Conservation (phyloP, 2,797 vertebrate species). For the Pterois miles region DNA sequence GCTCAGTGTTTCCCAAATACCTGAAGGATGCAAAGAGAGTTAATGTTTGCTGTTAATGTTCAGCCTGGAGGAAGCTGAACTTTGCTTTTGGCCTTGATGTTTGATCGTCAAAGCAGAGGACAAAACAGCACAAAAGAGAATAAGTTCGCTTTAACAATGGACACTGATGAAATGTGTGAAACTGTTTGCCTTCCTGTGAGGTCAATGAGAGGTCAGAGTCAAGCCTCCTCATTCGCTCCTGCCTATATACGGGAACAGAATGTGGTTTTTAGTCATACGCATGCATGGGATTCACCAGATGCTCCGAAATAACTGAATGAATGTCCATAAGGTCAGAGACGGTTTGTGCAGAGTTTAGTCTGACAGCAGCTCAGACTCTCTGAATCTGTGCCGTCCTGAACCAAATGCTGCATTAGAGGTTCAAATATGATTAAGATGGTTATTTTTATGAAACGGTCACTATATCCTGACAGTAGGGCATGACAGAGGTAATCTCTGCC, state of each 20-base stretch:
- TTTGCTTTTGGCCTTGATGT: not conserved
- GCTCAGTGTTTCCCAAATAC: not conserved
- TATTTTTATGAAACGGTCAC: too few relatives aligned
- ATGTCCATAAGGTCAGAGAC: constrained; percentile 25
- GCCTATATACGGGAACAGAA: not conserved
- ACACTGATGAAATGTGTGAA: not conserved
- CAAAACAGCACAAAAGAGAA: not conserved
- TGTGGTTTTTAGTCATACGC: constrained; percentile 32
- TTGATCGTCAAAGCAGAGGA: not conserved
- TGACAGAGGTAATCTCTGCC: too few relatives aligned
- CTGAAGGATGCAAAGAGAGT: not conserved
- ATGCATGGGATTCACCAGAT: constrained; percentile 20
- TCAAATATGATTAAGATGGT: too few relatives aligned
- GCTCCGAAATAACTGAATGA: constrained; percentile 37
- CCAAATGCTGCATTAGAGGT: not conserved
- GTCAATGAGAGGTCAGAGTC: constrained; percentile 15
- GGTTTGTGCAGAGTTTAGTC: constrained; percentile 17
- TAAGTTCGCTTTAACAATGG: not conserved
- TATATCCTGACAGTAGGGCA: too few relatives aligned
- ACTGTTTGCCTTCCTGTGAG: constrained; percentile 4
- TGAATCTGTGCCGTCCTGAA: constrained; percentile 1
- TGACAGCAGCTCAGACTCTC: constrained; percentile 19
- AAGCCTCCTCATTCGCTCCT: constrained; percentile 18
- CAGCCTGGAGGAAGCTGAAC: not conserved
- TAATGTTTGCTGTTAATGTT: not conserved